Evolutionary conservation across 2,113 vertebrate species (phyloP).

Genomic region (Mola mola): DNA sequence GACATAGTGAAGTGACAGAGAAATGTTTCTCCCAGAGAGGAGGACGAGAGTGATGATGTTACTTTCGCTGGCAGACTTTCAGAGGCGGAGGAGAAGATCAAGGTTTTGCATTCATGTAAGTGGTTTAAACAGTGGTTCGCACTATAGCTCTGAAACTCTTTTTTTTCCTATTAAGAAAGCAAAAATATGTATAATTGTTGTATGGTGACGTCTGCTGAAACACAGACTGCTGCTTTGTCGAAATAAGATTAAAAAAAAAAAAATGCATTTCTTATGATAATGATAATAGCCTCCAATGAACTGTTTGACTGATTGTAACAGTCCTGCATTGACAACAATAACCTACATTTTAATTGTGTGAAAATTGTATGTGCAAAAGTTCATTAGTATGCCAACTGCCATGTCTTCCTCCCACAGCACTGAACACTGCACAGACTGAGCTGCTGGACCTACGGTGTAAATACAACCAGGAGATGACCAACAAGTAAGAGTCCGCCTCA

Average conservation of each 20-base stretch:
- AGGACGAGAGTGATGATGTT: slow-evolving; percentile 84
- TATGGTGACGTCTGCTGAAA: slow-evolving; percentile 45
- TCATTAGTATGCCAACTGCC: too few species aligned
- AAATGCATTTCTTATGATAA: too few species aligned
- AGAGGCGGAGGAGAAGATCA: slow-evolving; percentile 95
- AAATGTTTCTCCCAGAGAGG: slow-evolving; percentile 81
- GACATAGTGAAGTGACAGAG: slow-evolving; percentile 26
- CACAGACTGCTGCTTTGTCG: slow-evolving; percentile 14
- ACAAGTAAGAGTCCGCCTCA: slow-evolving; percentile 85
- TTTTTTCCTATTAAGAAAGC: slow-evolving; percentile 26
- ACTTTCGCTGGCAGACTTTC: slow-evolving; percentile 88
- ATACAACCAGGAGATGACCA: slow-evolving; percentile 91
- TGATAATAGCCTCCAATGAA: too few species aligned
- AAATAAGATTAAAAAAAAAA: not conserved
- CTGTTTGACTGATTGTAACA: too few species aligned
- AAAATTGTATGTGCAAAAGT: too few species aligned
- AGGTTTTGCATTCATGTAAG: slow-evolving; percentile 92
- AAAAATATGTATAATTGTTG: not conserved
- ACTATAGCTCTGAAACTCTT: slow-evolving; percentile 36
- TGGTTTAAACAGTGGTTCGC: slow-evolving; percentile 40
- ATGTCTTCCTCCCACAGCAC: slow-evolving; percentile 80
- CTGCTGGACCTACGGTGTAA: slow-evolving; percentile 92
- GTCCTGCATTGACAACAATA: too few species aligned
- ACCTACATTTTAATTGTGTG: too few species aligned
- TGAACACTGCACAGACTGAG: slow-evolving; percentile 92